Evolutionary conservation across 2,888 invertebrate species (phyloP), one percentile per base, ranked within the genome.

Genomic region (Cryptosula pallasiana): DNA sequence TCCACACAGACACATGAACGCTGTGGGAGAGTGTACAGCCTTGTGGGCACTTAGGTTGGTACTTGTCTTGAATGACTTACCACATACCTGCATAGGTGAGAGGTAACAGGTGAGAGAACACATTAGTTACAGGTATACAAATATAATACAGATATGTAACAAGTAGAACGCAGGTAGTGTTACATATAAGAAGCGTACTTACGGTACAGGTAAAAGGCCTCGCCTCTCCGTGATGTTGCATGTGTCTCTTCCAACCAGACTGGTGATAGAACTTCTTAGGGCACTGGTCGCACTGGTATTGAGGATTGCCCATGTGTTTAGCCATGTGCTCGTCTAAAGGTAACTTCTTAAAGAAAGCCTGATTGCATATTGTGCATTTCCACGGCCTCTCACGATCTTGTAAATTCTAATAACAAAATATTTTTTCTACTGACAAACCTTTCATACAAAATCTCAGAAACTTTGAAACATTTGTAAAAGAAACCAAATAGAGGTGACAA

Each of bases 321-420:
- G 76, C 75, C 63, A 78, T 71, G 71, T 79, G 79, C 23, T 78
- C 76, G 58, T 78, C 78, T n/a, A 79, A 75, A 71, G 79, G 78
- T 55, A 78, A 78, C 71, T 78, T 78, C 71, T 78, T 78, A 20
- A 78, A 76, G 72, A 79, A 79, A 20, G 76, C 75, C 57, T 77
- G 76, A 3, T 77, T 77, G 72, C 79, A 79, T n/a, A 75, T 75
- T 0, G 76, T 74, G 69, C 79, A 79, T 13, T 73, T 73, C 72
- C 77, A 79, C 16, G 79, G 78, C 36, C 70, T 35, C 1, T 36
- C 5, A n/a, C 70, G 20, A 5, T 70, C 70, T 3, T 70, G 45
- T 29, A 54, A 16, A 45, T 70, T 54, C 70, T 70, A 23, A 2
- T 45, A 45, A n/a, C n/a, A n/a, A n/a, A n/a, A n/a, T n/a, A n/a